phyloP scores from a whole-genome alignment of 1,140 invertebrate species.

The Euwallacea fornicatus region DNA sequence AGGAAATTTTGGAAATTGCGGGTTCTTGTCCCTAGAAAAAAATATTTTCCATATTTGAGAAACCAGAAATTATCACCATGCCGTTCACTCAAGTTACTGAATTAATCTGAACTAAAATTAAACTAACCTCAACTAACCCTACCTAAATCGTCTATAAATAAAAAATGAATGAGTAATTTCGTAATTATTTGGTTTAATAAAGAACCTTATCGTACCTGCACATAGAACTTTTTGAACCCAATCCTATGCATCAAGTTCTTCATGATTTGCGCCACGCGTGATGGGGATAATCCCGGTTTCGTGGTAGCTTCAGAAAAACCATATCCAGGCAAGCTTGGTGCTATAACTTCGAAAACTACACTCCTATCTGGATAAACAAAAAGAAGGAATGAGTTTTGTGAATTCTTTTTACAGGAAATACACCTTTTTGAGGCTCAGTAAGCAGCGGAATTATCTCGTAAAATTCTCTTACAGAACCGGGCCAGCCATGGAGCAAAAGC shows the following conservation, averaged over 20 bases:
- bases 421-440: constrained; percentile 57
- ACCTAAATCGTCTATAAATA: no score
- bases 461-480: constrained; percentile 85
- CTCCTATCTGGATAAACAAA: constrained; percentile 13
- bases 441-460: constrained; percentile 78
- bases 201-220: constrained; percentile 52
- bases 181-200: no score
- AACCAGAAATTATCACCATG: background rate
- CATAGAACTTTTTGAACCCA: constrained; percentile 73
- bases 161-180: background rate
- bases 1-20: no score
- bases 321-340: constrained; percentile 69
- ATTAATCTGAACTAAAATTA: background rate
- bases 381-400: background rate
- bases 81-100: background rate
- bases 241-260: constrained; percentile 83
- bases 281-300: constrained; percentile 63
- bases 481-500: constrained; percentile 88
- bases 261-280: constrained; percentile 73
- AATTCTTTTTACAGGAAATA: constrained; percentile 27
- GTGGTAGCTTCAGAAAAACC: constrained; percentile 76
- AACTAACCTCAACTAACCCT: no score
- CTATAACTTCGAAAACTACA: constrained; percentile 79
- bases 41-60: no score
- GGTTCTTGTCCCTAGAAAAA: no score